Conservation (phyloP, 2,797 vertebrate genomes). For the Babyrousa celebensis region DNA sequence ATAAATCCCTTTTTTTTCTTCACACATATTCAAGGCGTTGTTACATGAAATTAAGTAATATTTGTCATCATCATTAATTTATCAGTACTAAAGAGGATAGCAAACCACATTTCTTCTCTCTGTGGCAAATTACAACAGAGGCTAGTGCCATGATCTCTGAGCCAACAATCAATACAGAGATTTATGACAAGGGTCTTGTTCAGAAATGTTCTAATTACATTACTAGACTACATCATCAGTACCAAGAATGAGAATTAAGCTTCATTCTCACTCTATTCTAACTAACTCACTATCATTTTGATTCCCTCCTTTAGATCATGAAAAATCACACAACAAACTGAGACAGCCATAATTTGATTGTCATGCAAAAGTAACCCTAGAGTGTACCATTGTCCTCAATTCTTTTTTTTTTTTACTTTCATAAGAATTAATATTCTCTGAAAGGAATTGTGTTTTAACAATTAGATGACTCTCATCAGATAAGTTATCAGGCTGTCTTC, state of each 20-base stretch:
- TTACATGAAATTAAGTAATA: not conserved
- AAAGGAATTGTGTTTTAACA: constrained; percentile 48
- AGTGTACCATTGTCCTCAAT: not conserved
- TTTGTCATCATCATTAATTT: not conserved
- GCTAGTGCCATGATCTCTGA: not conserved
- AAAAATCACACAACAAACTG: not conserved
- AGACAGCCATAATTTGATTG: not conserved
- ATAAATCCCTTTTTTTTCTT: not conserved
- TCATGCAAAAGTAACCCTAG: not conserved
- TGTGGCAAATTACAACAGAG: constrained; percentile 11
- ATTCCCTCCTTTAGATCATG: not conserved
- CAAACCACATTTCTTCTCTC: not conserved
- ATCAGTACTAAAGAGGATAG: not conserved
- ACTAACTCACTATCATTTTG: not conserved
- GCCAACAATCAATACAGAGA: constrained; percentile 25
- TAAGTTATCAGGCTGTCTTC: constrained; percentile 21
- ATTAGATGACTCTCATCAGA: not conserved
- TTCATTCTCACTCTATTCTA: not conserved
- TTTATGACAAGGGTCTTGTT: not conserved
- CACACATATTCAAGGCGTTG: not conserved
- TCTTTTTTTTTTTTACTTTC: constrained; percentile 11
- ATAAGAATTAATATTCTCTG: constrained; percentile 23
- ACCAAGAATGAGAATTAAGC: not conserved
- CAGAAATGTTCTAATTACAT: constrained; percentile 47
- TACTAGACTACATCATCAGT: not conserved